Percentiles rank a stretch among this genome's conserved stretches.
Conservation (phyloP, 2,888 invertebrate genomes). For the Aquatica leii region DNA sequence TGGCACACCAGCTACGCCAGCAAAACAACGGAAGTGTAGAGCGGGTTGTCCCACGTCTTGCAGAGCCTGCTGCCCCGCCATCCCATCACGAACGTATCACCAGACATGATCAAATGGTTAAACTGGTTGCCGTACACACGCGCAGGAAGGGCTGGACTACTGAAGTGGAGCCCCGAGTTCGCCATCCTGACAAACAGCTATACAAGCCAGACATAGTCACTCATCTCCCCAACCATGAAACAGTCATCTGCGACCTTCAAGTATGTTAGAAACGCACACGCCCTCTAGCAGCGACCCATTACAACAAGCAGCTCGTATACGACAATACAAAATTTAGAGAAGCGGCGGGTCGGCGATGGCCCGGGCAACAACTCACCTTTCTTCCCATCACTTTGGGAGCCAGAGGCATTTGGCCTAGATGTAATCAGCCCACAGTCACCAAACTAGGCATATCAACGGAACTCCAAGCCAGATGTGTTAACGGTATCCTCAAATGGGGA, state of each 20-base stretch:
- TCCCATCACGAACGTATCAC: background rate
- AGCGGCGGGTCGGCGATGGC: slow-evolving; percentile 12
- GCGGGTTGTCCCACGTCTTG: background rate
- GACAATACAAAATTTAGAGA: slow-evolving; percentile 18
- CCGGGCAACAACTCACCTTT: slow-evolving; percentile 1
- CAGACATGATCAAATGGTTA: background rate
- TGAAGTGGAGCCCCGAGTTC: too few relatives aligned
- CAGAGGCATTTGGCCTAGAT: slow-evolving; percentile 10
- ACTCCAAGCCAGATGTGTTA: background rate
- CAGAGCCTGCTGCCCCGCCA: too few relatives aligned
- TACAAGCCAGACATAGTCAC: slow-evolving; percentile 12
- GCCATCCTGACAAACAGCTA: slow-evolving; percentile 7
- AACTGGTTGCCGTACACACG: background rate
- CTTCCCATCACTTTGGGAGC: slow-evolving; percentile 6
- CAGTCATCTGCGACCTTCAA: too few relatives aligned
- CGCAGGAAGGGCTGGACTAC: too few relatives aligned
- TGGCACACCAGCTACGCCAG: too few relatives aligned
- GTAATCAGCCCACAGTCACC: background rate
- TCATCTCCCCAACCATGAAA: background rate
- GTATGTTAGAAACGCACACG: slow-evolving; percentile 12
- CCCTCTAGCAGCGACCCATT: slow-evolving; percentile 13
- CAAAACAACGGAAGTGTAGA: too few relatives aligned
- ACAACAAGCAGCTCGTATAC: slow-evolving; percentile 15
- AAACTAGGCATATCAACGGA: background rate
- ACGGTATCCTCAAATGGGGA: background rate